Percentiles rank a stretch among this genome's conserved stretches.
Conservation (phyloP, 2,888 invertebrate species). For the Dinocampus coccinellae region DNA sequence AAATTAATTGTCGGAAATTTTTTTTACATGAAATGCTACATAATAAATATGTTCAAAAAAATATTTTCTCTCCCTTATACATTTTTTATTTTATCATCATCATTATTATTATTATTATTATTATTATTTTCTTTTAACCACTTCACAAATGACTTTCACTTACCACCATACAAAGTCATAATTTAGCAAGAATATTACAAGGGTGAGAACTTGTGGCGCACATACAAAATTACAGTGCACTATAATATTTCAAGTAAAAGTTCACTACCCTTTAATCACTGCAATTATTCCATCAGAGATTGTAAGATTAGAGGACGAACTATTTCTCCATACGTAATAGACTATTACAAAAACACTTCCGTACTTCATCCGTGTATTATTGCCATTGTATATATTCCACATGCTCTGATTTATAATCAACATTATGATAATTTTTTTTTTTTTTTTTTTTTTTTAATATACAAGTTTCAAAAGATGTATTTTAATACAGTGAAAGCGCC, state of each 20-base stretch:
- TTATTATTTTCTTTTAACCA: background rate
- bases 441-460: too few species aligned
- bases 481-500: constrained; percentile 8
- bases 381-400: background rate
- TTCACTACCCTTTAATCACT: constrained; percentile 6
- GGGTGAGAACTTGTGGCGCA: background rate
- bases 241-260: background rate
- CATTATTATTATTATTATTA: too few species aligned
- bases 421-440: too few species aligned
- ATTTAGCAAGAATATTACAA: background rate
- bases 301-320: background rate
- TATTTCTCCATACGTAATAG: background rate
- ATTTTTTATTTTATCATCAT: too few species aligned
- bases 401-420: background rate
- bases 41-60: too few species aligned
- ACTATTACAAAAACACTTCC: background rate
- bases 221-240: background rate
- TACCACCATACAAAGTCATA: background rate
- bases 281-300: constrained; percentile 10
- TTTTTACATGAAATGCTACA: too few species aligned
- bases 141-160: background rate
- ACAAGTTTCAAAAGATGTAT: background rate
- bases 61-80: too few species aligned
- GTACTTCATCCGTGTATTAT: background rate
- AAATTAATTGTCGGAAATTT: too few species aligned